These are phyloP conservation scores for Heterohyrax brucei DNA, from an alignment of 2,797 vertebrate species.

Conservation along the genomic window DNA sequence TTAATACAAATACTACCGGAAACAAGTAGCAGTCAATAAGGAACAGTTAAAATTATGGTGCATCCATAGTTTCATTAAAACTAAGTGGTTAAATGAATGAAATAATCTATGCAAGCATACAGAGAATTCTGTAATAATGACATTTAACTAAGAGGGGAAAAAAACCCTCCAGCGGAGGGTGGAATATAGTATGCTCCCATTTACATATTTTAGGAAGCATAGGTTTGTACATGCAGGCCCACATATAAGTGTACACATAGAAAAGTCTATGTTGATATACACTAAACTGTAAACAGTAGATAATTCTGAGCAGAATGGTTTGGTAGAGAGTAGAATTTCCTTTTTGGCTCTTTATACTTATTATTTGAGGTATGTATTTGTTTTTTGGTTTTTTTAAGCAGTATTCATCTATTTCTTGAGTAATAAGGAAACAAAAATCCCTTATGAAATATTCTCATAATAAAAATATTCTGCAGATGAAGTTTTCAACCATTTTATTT, in stretches of 20 bases:
- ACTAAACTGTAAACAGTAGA: background rate
- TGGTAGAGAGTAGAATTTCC: background rate
- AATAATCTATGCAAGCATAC: background rate
- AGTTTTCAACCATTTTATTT: slow-evolving; percentile 45
- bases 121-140: background rate
- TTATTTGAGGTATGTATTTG: background rate
- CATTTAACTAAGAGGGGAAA: background rate
- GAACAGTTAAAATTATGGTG: background rate
- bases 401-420: background rate
- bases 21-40: background rate
- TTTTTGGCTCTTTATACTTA: background rate
- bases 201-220: background rate
- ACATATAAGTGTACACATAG: background rate
- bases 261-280: background rate
- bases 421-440: background rate
- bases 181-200: background rate
- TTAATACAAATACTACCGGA: background rate
- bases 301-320: background rate
- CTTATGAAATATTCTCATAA: background rate
- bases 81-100: background rate
- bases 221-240: background rate
- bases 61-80: background rate
- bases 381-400: background rate
- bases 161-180: background rate
- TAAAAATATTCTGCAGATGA: slow-evolving; percentile 2